Evolutionary conservation across 2,888 invertebrate species (phyloP), one percentile per base, ranked within the genome.

Genomic region (Lasioglossum zephyrum): DNA sequence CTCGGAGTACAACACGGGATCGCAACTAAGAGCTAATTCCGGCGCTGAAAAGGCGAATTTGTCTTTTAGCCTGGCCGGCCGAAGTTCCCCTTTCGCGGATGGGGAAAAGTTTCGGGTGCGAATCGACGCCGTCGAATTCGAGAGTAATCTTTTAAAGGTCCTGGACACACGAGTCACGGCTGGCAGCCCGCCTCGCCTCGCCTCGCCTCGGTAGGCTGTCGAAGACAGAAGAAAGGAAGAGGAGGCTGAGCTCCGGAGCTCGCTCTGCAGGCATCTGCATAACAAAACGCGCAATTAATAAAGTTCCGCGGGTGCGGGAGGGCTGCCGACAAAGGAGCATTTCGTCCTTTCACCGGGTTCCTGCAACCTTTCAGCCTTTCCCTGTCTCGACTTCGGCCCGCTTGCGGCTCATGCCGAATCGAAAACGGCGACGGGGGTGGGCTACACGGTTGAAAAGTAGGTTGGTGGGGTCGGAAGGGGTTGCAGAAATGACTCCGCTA

Each of bases 211-310:
- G 66, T 73, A 63, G 82, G 77, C 85, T 80, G 85, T 60, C 82
- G 82, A 82, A 77, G 81, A 82, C 72, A 77, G 78, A 75, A 74
- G 77, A 77, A 69, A 69, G 53, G 47, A 39, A 49, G 49, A 18
- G 70, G 66, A 41, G 60, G 74, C 73, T 26, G 60, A 69, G 49
- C 36, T 57, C 4, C 66, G 49, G 57, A 76, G 75, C 88, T 90
- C 86, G 85, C 87, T 91, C 90, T 83, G 90, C 84, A 83, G 84
- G 90, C 92, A 95, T 95, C 94, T 94, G 93, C 94, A 94, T 94
- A 94, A 94, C 94, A 94, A 94, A 94, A 94, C 93, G 94, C 92
- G 93, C 94, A 94, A 94, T 94, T 94, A 94, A 94, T 94, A 94
- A 94, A 94, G 94, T 94, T 94, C 91, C 90, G 85, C 90, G 92